Base-by-base conservation (phyloP, 1,140 invertebrate species). In the Harpegnathos saltator region DNA sequence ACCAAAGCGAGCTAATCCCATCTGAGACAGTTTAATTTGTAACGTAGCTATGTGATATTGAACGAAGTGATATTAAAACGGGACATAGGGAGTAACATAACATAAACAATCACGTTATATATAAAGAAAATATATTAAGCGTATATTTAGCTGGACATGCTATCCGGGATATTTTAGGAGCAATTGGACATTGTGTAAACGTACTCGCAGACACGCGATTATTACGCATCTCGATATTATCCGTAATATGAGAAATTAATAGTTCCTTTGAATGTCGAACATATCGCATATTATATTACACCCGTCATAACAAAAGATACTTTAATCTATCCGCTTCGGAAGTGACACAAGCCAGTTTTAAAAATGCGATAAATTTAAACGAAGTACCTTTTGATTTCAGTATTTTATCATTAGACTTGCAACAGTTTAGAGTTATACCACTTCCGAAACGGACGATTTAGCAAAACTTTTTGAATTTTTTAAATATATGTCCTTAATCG, bases 101-200 rank as follows among this genome's bases (percentile, higher is more conserved):
- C 52, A 56, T 78, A 78, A 78, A 78, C 68, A 26, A 78, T 78
- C 33, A 33, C 9, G 12, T 54, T 38, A 66, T 26, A 19, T 48
- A 26, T 19, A 80, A 69, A 80, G 52, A 48, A 52, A 80, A 48
- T 56, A 78, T 69, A 58, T 69, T 77, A 77, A 69, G 3, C 22
- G 50, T 71, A 69, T 29, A 44, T 69, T 69, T 54, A 68, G 56
- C 52, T 69, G 50, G 44, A 78, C 29, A 56, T 22, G 68, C 17
- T 29, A 14, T 44, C 14, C 65, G n/a, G 33, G 26, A 68, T 33
- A 14, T 68, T 66, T 17, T 12, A 17, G 11, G 3, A 54, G 17
- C n/a, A 19, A 50, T 19, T 14, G 19, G 50, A 78, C 22, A 59
- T 59, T 22, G 52, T 19, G 24, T 59, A 19, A 68, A 75, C 17